Evolutionary conservation across 2,797 vertebrate genomes (phyloP).

Genomic region (Megaceryle alcyon): DNA sequence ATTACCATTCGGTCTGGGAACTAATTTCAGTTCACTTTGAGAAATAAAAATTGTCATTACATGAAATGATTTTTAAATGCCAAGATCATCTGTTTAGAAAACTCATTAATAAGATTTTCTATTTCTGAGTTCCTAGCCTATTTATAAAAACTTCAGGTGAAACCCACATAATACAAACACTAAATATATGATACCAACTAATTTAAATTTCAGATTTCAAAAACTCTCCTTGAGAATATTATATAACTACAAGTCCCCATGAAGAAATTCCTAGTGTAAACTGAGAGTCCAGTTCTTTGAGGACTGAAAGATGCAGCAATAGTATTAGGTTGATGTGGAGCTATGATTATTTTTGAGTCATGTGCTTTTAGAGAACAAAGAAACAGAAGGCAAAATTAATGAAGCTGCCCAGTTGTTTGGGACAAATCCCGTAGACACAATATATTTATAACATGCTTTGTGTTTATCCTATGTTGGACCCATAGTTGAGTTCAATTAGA

Average conservation of each 20-base stretch:
- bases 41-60: neutral
- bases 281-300: neutral
- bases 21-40: neutral
- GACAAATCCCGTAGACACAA: neutral
- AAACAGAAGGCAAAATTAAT: neutral
- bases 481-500: neutral
- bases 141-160: neutral
- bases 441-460: neutral
- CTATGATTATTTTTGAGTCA: neutral
- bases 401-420: neutral
- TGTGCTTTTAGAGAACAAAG: neutral
- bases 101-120: neutral
- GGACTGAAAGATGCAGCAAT: neutral
- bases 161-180: neutral
- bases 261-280: neutral
- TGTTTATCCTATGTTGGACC: neutral
- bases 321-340: neutral
- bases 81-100: conserved; percentile 1
- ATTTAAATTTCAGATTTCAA: neutral
- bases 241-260: neutral
- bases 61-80: conserved; percentile 16
- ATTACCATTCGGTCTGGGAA: neutral
- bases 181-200: neutral
- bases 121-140: neutral
- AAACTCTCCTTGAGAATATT: neutral